Evolutionary conservation across 2,797 vertebrate species (phyloP).

Genomic region (Acridotheres tristis): DNA sequence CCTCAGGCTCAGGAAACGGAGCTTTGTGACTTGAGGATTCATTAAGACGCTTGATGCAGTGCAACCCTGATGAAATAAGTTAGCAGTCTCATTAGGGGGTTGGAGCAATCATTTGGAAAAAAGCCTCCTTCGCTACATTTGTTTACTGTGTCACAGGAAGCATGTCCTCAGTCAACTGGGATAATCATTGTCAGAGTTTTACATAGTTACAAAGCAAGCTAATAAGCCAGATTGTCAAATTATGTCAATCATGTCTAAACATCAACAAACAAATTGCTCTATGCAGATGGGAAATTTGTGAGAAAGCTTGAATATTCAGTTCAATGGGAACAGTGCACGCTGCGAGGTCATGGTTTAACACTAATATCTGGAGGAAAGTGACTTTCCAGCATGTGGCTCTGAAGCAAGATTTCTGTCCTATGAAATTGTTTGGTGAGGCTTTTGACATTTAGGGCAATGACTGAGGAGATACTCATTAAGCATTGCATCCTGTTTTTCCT

Average conservation of each 20-base stretch:
- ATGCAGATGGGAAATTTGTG: slow-evolving; percentile 30
- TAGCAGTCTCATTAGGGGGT: slow-evolving; percentile 43
- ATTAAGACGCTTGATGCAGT: not conserved
- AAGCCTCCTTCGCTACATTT: slow-evolving; percentile 13
- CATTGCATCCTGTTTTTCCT: not conserved
- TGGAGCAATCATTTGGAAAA: slow-evolving; percentile 51
- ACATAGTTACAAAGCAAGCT: slow-evolving; percentile 42
- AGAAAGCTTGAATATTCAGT: slow-evolving; percentile 2
- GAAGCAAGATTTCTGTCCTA: not conserved
- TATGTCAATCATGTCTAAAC: slow-evolving; percentile 56
- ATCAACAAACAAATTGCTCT: slow-evolving; percentile 50
- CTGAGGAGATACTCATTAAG: not conserved
- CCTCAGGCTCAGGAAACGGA: not conserved
- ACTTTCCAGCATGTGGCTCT: not conserved
- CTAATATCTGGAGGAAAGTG: not conserved
- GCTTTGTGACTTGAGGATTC: slow-evolving; percentile 30
- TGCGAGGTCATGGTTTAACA: not conserved
- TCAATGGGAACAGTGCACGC: not conserved
- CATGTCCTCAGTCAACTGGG: slow-evolving; percentile 41
- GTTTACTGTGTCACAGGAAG: slow-evolving; percentile 47
- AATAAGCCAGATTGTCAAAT: slow-evolving; percentile 62
- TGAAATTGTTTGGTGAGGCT: not conserved
- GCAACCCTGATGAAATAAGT: slow-evolving; percentile 39
- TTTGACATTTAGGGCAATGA: not conserved
- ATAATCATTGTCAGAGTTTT: slow-evolving; percentile 46